Percentiles rank a stretch among this genome's conserved stretches.
Evolutionary conservation across 2,797 vertebrate genomes (phyloP).

Genomic region (Neosalanx taihuensis): DNA sequence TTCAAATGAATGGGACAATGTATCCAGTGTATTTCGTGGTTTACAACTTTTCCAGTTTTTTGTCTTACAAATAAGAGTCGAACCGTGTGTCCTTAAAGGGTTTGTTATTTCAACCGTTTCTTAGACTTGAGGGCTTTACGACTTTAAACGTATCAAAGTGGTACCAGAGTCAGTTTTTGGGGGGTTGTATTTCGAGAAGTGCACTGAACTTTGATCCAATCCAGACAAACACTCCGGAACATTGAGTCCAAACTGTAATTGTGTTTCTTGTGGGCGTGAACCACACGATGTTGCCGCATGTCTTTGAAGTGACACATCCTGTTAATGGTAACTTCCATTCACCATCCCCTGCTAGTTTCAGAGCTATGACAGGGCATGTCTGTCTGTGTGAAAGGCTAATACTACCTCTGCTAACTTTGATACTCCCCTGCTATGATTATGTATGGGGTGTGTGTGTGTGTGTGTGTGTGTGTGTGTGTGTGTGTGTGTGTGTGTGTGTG

Average conservation of each 20-base stretch:
- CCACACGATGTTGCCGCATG: background rate
- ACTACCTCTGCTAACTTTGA: background rate
- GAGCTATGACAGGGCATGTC: slow-evolving; percentile 3
- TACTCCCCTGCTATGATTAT: slow-evolving; percentile 10
- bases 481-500: background rate
- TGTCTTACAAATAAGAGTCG: background rate
- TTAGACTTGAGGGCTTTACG: background rate
- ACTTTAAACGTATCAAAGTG: background rate
- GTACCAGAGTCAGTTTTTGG: background rate
- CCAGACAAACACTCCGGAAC: background rate
- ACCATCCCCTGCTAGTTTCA: background rate
- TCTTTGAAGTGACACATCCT: background rate
- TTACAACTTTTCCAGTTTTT: no score
- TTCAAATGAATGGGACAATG: no score
- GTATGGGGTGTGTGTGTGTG: background rate
- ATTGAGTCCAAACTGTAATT: background rate
- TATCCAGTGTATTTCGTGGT: no score
- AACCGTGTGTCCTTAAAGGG: background rate
- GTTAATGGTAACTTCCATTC: background rate
- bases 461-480: slow-evolving; percentile 11
- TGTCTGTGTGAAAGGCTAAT: background rate
- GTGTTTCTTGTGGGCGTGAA: background rate
- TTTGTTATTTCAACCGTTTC: background rate
- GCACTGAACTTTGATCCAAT: background rate
- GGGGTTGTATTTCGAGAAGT: background rate